A percentile compares a stretch with the other conserved stretches of the same genome.
Conservation (phyloP, 2,113 vertebrate genomes). For the Prunella himalayana region DNA sequence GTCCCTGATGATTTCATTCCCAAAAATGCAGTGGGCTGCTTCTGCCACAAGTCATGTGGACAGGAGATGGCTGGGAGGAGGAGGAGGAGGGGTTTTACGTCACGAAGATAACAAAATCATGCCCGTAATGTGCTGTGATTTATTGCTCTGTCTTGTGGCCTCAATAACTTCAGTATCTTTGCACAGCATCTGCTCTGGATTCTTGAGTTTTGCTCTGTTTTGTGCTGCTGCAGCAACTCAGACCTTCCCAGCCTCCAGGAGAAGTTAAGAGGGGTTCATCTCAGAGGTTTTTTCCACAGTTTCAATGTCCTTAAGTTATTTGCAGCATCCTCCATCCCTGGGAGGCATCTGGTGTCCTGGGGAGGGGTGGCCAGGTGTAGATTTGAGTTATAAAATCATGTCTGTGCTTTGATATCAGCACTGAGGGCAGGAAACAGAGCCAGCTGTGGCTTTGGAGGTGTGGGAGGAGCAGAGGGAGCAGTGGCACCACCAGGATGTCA, state of each 20-base stretch:
- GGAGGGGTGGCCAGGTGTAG: background rate
- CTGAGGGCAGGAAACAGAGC: background rate
- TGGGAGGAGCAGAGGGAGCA: background rate
- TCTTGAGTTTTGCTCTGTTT: background rate
- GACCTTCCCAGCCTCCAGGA: background rate
- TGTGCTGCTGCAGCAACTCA: background rate
- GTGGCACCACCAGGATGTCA: background rate
- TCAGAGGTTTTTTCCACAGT: background rate
- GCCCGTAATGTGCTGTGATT: background rate
- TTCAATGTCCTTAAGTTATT: background rate
- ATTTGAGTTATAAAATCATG: background rate
- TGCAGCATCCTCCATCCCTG: background rate
- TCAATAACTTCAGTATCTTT: background rate
- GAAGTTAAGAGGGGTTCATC: background rate
- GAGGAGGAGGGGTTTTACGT: background rate
- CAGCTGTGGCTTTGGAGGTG: background rate
- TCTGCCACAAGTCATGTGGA: background rate
- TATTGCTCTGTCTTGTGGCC: background rate
- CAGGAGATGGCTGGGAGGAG: background rate
- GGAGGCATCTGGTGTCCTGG: background rate
- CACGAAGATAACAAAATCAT: slow-evolving; percentile 1
- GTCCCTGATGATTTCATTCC: background rate
- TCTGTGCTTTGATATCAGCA: background rate
- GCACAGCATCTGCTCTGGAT: background rate
- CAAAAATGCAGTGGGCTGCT: background rate